Base-by-base conservation (phyloP, 2,888 invertebrate genomes). In the Saturnia japonica region DNA sequence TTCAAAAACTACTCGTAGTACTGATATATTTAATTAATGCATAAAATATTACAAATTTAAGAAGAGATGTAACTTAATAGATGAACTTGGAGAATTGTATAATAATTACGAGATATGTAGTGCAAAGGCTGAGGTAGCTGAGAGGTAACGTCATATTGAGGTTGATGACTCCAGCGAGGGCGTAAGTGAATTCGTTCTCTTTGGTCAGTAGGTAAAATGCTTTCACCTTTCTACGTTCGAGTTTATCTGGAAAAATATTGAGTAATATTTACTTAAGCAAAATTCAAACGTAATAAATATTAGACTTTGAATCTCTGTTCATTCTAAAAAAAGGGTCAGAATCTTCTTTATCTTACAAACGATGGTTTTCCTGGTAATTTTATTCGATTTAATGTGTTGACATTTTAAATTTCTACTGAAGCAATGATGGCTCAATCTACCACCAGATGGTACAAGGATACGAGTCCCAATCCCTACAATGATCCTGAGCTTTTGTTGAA, bases 1-100 rank as follows among this genome's bases (percentile, higher is more conserved):
- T 54, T 1, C 22, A 22, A 11, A n/a, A 9, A 54, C 22, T 25
- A 14, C 14, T 34, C 34, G 34, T 34, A 34, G 6, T 34, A n/a
- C n/a, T n/a, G n/a, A n/a, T n/a, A n/a, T n/a, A n/a, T n/a, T n/a
- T n/a, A n/a, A n/a, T n/a, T n/a, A n/a, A n/a, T n/a, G n/a, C n/a
- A n/a, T n/a, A n/a, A n/a, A n/a, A n/a, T 34, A 34, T 34, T 34
- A 34, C 34, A 34, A 34, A 34, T 34, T 2, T 34, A 34, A 34
- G n/a, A n/a, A n/a, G n/a, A n/a, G 2, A 34, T 34, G 25, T 34
- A 70, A 57, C 68, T 79, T 80, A 91, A 73, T 91, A 91, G 45
- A 93, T 84, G 75, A 91, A 89, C 75, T 93, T 92, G 0, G 91
- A 89, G 73, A 92, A 92, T 74, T 93, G 93, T 77, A 93, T 87